Evolutionary conservation across 2,888 invertebrate species (phyloP), one percentile per base, ranked within the genome.

Genomic region (Ommatoiulus sabulosus): DNA sequence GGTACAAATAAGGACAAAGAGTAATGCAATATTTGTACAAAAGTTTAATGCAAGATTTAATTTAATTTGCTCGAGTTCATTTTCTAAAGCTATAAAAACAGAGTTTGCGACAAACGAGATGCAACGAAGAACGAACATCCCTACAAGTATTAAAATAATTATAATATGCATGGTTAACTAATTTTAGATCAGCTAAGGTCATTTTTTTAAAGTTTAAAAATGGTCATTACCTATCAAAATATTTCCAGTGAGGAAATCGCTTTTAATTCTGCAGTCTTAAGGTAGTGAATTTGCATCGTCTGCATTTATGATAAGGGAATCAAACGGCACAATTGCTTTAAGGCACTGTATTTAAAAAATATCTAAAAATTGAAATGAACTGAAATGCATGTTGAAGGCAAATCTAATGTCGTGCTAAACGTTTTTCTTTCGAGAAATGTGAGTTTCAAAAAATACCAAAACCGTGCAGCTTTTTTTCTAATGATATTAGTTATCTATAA

Each of bases 1-100:
- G n/a, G n/a, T n/a, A n/a, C n/a, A n/a, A n/a, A n/a, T n/a, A n/a
- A n/a, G n/a, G n/a, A n/a, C n/a, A n/a, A n/a, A n/a, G n/a, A n/a
- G n/a, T n/a, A 2, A 24, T 7, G 12, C 12, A 10, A 80, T 80
- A 80, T 80, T 80, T 80, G 80, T 80, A 80, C 3, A 80, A 80
- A 80, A 80, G 8, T 80, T 80, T 80, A 80, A 24, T 80, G 80
- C 24, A 80, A 24, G 80, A 80, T 80, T 72, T 72, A 24, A 72
- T 17, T 72, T 57, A 57, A 17, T 15, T 57, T 35, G 35, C 35
- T 80, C 24, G 35, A 35, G 80, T 80, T 80, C 35, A 20, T 80
- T 80, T 35, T 35, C 35, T 80, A 24, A 35, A 80, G 10, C 80
- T 80, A 80, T 80, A 35, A 80, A 80, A 63, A 63, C 80, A 80